Conservation (phyloP, 2,888 invertebrate species). For the Meliscaeva auricollis region DNA sequence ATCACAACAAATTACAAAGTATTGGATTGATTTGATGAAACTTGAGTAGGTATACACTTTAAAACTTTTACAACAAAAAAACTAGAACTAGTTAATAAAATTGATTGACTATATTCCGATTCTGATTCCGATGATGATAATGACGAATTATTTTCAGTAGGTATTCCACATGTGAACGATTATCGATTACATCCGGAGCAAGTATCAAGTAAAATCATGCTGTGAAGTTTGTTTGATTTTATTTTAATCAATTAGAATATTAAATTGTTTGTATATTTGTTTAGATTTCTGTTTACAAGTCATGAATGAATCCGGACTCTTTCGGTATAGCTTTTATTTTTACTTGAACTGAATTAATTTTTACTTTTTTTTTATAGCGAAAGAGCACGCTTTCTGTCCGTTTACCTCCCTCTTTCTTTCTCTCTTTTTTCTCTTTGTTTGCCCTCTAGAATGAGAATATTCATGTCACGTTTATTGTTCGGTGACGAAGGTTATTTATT, state of each 20-base stretch:
- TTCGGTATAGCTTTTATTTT: background rate
- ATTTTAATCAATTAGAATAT: constrained; percentile 32
- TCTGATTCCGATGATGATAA: background rate
- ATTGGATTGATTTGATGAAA: constrained; percentile 1
- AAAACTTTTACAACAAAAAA: constrained; percentile 17
- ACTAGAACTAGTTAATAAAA: background rate
- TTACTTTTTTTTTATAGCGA: constrained; percentile 1
- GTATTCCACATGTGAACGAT: background rate
- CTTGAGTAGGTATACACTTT: background rate
- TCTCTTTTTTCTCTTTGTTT: background rate
- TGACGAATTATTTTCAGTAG: constrained; percentile 14
- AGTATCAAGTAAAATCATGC: background rate
- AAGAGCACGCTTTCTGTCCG: constrained; percentile 54
- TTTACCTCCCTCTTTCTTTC: background rate
- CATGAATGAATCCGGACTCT: constrained; percentile 64
- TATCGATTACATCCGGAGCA: constrained; percentile 30
- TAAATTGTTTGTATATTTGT: background rate
- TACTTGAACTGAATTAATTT: constrained; percentile 68
- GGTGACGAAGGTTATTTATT: constrained; percentile 63
- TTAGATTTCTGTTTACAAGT: constrained; percentile 33
- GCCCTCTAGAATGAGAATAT: constrained; percentile 35
- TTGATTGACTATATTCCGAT: background rate
- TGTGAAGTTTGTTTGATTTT: background rate
- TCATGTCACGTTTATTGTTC: constrained; percentile 60
- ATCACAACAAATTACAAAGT: background rate